Conservation (phyloP, 2,888 invertebrate species). For the Aspidiotus rigidus region DNA sequence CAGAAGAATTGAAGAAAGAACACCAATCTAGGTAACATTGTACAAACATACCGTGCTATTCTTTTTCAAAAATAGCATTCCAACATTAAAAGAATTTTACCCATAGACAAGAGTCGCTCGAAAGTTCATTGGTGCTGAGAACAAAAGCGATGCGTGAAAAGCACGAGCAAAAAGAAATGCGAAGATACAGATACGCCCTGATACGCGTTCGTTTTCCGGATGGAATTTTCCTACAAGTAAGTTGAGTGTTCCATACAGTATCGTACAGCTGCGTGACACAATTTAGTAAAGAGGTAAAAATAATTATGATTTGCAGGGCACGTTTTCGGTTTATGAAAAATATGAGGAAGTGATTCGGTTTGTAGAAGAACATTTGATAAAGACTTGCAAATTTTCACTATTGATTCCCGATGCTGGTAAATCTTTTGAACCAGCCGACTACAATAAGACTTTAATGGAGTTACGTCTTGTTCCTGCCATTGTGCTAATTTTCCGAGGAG, state of each 20-base stretch:
- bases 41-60: too few species aligned
- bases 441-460: constrained; percentile 65
- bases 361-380: constrained; percentile 64
- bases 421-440: constrained; percentile 55
- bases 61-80: too few species aligned
- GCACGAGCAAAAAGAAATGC: constrained; percentile 68
- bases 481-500: constrained; percentile 62
- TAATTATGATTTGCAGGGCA: constrained; percentile 53
- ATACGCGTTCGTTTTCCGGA: constrained; percentile 83
- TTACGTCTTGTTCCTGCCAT: constrained; percentile 72
- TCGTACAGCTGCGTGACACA: not conserved
- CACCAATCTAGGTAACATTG: constrained; percentile 56
- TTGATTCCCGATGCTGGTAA: constrained; percentile 60
- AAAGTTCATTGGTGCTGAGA: constrained; percentile 70
- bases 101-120: constrained; percentile 61
- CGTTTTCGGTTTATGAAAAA: constrained; percentile 76
- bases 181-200: constrained; percentile 75
- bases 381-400: constrained; percentile 58
- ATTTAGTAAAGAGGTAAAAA: constrained; percentile 1
- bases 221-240: constrained; percentile 68
- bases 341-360: constrained; percentile 65
- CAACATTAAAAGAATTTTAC: constrained; percentile 6
- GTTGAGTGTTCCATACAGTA: not conserved
- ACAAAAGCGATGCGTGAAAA: constrained; percentile 93
- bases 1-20: constrained; percentile 77